Base-by-base conservation (phyloP, 1,140 invertebrate species). In the Nixonia krombeini region DNA sequence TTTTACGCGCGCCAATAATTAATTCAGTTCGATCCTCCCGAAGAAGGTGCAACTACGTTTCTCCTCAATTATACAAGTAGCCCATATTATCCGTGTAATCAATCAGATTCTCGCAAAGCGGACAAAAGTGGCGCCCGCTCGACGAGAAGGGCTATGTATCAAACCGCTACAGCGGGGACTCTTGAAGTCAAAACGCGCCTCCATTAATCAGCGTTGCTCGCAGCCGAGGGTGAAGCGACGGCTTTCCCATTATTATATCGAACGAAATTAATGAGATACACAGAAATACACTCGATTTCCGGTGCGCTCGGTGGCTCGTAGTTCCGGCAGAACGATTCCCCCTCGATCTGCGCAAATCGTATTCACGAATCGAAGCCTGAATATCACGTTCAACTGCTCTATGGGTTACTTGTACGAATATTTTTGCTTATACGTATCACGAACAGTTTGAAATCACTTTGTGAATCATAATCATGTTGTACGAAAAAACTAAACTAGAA, bases 181-280 rank as follows among this genome's bases (percentile, higher is more conserved):
- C 74, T 74, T 70, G 67, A 72, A 78, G 70, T 75, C 74, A 80
- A 80, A 80, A 75, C 73, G 72, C 71, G 69, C 57, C 74, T 74
- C 76, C 81, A 84, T 84, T 84, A 83, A 85, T 83, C 82, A 83
- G 72, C 51, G 57, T 37, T 51, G 51, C 64, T 66, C 61, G 67
- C 44, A 41, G 53, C 33, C 52, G 49, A 64, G 64, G 55, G 47
- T 51, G 53, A 70, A 62, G 40, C 56, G 40, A 25, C 52, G 51
- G 42, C 63, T 44, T 58, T 70, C 67, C 73, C 70, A 79, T 81
- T 85, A 85, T 85, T 84, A 84, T 83, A 84, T 83, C 66, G 78
- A 84, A 83, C 82, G 77, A 83, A 81, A 85, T 85, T 84, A 85
- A 85, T 85, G 82, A 83, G 81, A 81, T 85, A 84, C 81, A 85